Evolutionary conservation across 2,113 vertebrate genomes (phyloP), one percentile per base, ranked within the genome.

Genomic region (Alectura lathami): DNA sequence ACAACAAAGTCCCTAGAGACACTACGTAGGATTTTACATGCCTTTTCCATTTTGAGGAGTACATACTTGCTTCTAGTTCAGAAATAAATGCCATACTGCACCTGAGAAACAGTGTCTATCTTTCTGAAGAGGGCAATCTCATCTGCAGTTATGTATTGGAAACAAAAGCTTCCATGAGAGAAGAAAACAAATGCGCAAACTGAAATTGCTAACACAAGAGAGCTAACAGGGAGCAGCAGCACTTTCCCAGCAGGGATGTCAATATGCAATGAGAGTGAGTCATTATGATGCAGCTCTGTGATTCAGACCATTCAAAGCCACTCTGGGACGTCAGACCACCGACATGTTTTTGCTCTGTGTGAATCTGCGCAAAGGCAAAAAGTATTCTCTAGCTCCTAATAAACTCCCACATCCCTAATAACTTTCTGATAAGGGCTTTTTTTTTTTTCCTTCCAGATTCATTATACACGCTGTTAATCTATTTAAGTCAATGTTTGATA

Each of bases 281-380:
- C 95, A 96, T 11, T 78, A 4, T 82, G 86, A 91, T 93, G 86
- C 93, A 95, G 56, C 29, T 82, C 72, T 82, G 75, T 91, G 83
- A 93, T 85, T 91, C 91, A 96, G 78, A 82, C 85, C 83, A 63
- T 59, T 79, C 85, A 95, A 82, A 94, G 60, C 88, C 67, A 38
- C 91, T 83, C 72, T 83, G 86, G 47, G 75, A 88, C 60, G 40
- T 93, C 91, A 93, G 43, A 48, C n/a, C 57, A 82, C 70, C 21
- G 17, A 82, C 43, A 8, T 75, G 24, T 63, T 84, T 91, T 67
- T 82, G 32, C 47, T 72, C 38, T 82, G 14, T 43, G 57, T 64
- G 53, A 91, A 83, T 68, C 26, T 43, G 23, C 36, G 67, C 14
- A 42, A 79, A 76, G 38, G 40, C 32, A 38, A 54, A 76, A 85